These are phyloP conservation scores for Hippocampus comes DNA, from an alignment of 2,113 vertebrate genomes.

Conservation along the genomic window DNA sequence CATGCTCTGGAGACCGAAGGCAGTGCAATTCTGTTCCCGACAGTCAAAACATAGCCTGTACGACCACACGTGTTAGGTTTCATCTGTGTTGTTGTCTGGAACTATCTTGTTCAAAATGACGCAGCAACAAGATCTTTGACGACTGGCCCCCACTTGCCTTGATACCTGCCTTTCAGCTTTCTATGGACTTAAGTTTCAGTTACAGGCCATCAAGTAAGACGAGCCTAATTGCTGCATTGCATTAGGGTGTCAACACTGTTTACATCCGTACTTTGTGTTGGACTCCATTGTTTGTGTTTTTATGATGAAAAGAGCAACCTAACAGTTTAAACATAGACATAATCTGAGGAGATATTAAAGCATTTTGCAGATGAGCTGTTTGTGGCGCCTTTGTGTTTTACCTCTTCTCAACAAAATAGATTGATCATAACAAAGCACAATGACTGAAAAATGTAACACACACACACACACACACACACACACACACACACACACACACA, in stretches of 20 bases:
- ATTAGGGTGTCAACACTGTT: conserved; percentile 21
- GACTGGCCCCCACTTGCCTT: background rate
- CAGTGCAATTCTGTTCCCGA: conserved; percentile 2
- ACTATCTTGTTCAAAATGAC: conserved; percentile 7
- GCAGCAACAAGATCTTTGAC: conserved; percentile 21
- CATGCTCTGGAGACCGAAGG: conserved; percentile 2
- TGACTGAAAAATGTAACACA: too few relatives aligned
- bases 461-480: too few relatives aligned
- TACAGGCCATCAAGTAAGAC: conserved; percentile 11
- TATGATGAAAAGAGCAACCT: background rate
- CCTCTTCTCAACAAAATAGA: background rate
- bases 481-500: too few relatives aligned
- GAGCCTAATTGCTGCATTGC: conserved; percentile 4
- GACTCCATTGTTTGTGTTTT: conserved; percentile 10
- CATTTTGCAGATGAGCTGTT: too few relatives aligned
- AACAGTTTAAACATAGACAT: background rate
- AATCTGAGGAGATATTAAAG: background rate
- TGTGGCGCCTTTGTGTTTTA: background rate
- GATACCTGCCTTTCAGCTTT: conserved; percentile 8
- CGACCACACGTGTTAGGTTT: conserved; percentile 43
- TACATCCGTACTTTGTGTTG: conserved; percentile 6
- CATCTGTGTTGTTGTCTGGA: conserved; percentile 11
- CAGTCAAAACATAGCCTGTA: conserved; percentile 18
- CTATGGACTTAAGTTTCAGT: conserved; percentile 16
- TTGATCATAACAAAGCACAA: too few relatives aligned